Base-by-base conservation (phyloP, 1,140 invertebrate species). In the Drosophila truncata region DNA sequence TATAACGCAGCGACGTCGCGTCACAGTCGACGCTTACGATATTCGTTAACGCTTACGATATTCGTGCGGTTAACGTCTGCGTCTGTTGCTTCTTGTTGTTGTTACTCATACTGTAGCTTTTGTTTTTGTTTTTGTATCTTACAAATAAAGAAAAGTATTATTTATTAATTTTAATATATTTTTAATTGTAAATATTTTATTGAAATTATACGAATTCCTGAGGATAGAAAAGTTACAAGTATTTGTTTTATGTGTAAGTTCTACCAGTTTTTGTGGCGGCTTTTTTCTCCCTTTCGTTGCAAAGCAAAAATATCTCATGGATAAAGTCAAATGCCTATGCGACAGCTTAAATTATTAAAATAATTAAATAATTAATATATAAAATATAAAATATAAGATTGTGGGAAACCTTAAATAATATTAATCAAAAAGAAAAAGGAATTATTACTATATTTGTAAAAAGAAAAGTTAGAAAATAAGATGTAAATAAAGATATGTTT, bases 281-380 rank as follows among this genome's bases (percentile, higher is more conserved):
- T n/a, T 37, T 13, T 23, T 52, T 37, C 31, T 33, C 57, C 59
- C n/a, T 20, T 33, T 33, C 50, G 50, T 35, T 52, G 50, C 49
- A 52, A 44, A 44, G 62, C 55, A 20, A 13, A 65, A 59, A 64
- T 42, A 54, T 62, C 27, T 37, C 55, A 31, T 44, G 47, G 20
- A 16, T 60, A 20, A 52, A 52, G 29, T 37, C 10, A 37, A 39
- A 29, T 72, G 42, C 18, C 67, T 37, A 50, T 72, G 70, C 70
- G 54, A 71, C 46, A 71, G 44, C 59, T 73, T 72, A 44, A 49
- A 72, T 11, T 3, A n/a, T n/a, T n/a, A n/a, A n/a, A n/a, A n/a
- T 59, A 72, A 59, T 71, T 71, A 49, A 29, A 29, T 8, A 29
- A 29, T 29, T 29, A 8, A 29, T n/a, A n/a, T n/a, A n/a, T n/a